Percentiles rank a stretch among this genome's conserved stretches.
Conservation (phyloP, 35 echinoderm and acorn worm species). For the Stichopus chloronotus region DNA sequence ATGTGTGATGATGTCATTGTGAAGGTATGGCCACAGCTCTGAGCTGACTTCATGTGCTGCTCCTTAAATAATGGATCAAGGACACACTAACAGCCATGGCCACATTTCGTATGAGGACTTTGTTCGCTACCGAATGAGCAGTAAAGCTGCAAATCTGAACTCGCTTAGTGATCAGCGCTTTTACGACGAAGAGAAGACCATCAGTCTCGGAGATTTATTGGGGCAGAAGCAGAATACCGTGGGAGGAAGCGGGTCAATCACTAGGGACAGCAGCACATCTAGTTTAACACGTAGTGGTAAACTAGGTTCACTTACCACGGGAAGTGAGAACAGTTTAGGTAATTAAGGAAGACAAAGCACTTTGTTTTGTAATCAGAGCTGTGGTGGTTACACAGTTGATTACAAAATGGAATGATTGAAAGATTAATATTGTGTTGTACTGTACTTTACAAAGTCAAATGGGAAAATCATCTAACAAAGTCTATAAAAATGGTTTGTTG, state of each 20-base stretch:
- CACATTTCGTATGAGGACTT: conserved; percentile 25
- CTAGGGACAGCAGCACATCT: conserved; percentile 41
- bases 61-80: conserved; percentile 41
- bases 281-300: conserved; percentile 36
- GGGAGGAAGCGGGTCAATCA: conserved; percentile 37
- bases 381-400: background rate
- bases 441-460: no score
- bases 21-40: background rate
- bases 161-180: background rate
- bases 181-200: conserved; percentile 5
- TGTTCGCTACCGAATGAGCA: background rate
- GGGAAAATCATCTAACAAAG: no score
- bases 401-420: background rate
- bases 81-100: background rate
- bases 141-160: conserved; percentile 21
- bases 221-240: background rate
- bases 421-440: no score
- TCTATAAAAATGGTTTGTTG: no score
- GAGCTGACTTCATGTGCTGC: background rate
- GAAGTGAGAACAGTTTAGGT: conserved; percentile 53
- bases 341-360: background rate
- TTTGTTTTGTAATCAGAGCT: background rate
- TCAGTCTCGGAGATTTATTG: conserved; percentile 37
- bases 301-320: conserved; percentile 20
- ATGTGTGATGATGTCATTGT: background rate